Evolutionary conservation across 2,797 vertebrate species (phyloP), one percentile per base, ranked within the genome.

Genomic region (Sebastes hopkinsi): DNA sequence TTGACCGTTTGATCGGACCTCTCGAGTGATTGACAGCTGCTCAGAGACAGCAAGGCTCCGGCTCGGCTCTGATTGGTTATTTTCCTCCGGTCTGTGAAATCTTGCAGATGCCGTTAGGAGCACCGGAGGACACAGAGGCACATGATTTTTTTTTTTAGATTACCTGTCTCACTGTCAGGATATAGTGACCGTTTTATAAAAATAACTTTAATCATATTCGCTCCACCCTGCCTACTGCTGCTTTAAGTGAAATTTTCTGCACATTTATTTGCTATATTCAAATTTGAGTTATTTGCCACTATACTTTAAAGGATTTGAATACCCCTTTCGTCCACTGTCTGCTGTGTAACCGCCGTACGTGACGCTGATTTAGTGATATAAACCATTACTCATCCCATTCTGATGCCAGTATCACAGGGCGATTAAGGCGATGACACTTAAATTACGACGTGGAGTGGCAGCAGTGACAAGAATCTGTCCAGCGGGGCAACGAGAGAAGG

Each of bases 391-490:
- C 6, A 65, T 36, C 36, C 13, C 36, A 38, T 6, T 38, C 36
- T 13, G 23, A 25, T 32, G 36, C 10, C 9, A 56, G 11, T 6
- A 8, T 67, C 38, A 52, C 14, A 58, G 14, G 10, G 56, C 11
- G 27, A 74, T 6, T 27, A 2, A 8, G 14, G 29, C 14, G 2
- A 14, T 54, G 50, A 30, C 54, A 67, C 14, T 20, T 4, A 18
- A 20, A 32, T 3, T 12, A 4, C 79, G 91, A 92, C 84, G 84
- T 92, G 90, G 91, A 87, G 72, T 38, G 67, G 34, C 81, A 81
- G 61, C 54, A 13, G 85, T 56, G 64, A 82, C 88, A 68, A 52
- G 29, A 64, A 38, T 11, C 3, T 12, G 67, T 90, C 86, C 92
- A 92, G 79, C 90, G 6, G 54, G 89, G 89, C 90, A 88, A 5